Conservation (phyloP, 2,888 invertebrate species). For the Argyresthia albistria region DNA sequence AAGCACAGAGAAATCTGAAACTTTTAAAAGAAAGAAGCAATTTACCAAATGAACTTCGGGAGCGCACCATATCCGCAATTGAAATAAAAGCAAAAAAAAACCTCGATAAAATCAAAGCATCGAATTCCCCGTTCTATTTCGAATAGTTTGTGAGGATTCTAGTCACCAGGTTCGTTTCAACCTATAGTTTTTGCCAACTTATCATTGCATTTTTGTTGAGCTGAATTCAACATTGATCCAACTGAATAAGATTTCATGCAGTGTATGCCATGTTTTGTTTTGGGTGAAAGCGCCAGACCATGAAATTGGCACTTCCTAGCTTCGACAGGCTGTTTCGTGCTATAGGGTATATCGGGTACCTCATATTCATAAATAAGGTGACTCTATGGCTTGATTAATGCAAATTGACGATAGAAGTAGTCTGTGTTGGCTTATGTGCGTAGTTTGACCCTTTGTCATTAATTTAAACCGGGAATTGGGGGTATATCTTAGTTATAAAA, state of each 20-base stretch:
- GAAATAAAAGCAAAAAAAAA: conserved; percentile 43
- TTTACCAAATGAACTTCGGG: conserved; percentile 1
- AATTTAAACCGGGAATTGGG: no score
- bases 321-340: conserved; percentile 29
- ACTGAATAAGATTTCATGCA: not conserved
- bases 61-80: conserved; percentile 14
- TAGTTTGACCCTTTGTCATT: not conserved
- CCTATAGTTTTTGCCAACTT: not conserved
- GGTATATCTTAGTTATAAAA: no score
- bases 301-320: conserved; percentile 58
- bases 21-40: not conserved
- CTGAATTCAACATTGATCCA: not conserved
- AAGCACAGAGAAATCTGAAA: no score
- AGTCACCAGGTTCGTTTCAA: conserved; percentile 44
- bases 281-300: conserved; percentile 56
- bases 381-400: conserved; percentile 11
- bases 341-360: conserved; percentile 42
- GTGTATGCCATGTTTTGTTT: not conserved
- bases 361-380: conserved; percentile 35
- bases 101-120: conserved; percentile 57
- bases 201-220: not conserved
- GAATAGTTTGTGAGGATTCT: conserved; percentile 61
- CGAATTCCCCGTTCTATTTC: conserved; percentile 58
- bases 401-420: not conserved
- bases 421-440: not conserved